phyloP scores from a whole-genome alignment of 1,140 invertebrate genomes.

The Pogonus chalceus region DNA sequence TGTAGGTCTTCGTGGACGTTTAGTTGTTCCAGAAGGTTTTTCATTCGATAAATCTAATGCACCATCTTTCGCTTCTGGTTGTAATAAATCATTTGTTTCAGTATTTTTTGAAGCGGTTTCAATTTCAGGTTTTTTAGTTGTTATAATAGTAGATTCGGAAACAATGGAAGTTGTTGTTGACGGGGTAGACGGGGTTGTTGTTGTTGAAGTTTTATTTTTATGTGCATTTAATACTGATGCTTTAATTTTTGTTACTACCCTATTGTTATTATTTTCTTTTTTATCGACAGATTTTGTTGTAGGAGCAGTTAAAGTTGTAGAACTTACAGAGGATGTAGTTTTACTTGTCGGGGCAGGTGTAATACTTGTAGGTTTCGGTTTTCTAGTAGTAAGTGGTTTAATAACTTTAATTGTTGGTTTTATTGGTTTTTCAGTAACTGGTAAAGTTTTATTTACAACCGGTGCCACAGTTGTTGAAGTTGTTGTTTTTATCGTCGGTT shows the following conservation, averaged over 20 bases:
- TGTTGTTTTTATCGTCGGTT: conserved; percentile 27
- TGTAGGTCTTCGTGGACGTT: conserved; percentile 32
- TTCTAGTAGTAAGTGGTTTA: conserved; percentile 23
- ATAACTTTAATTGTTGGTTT: conserved; percentile 31
- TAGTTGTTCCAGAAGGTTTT: conserved; percentile 39
- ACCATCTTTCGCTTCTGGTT: conserved; percentile 43
- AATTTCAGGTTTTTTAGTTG: conserved; percentile 15
- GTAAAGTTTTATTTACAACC: conserved; percentile 20
- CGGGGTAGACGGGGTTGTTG: conserved; percentile 24
- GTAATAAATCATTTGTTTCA: conserved; percentile 18
- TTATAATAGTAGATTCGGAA: conserved; percentile 16
- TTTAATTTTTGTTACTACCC: conserved; percentile 23
- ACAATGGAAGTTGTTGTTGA: conserved; percentile 17
- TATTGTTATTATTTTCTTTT: conserved; percentile 13
- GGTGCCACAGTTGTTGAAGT: conserved; percentile 25
- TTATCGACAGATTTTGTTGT: conserved; percentile 12
- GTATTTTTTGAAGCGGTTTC: conserved; percentile 14
- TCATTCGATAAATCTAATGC: conserved; percentile 44
- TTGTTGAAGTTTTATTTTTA: conserved; percentile 20
- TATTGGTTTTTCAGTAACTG: conserved; percentile 30
- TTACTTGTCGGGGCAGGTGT: conserved; percentile 12
- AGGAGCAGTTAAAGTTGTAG: conserved; percentile 12
- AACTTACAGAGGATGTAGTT: background rate
- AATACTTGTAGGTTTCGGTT: conserved; percentile 22
- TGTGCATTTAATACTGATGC: conserved; percentile 21